Evolutionary conservation across 2,888 invertebrate species (phyloP).

Genomic region (Aphidoletes aphidimyza): DNA sequence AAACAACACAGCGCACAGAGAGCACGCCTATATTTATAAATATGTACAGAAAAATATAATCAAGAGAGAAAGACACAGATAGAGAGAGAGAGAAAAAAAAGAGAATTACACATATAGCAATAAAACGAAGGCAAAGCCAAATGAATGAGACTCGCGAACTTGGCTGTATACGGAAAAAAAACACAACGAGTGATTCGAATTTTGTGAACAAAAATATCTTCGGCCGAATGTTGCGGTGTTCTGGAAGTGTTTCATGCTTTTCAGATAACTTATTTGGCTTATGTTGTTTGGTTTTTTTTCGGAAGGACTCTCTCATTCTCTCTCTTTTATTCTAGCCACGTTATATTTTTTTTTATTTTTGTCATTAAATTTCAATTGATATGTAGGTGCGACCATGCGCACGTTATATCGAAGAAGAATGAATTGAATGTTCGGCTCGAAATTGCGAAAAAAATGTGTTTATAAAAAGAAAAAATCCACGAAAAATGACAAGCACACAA

Average conservation of each 20-base stretch:
- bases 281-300: no score
- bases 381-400: slow-evolving; percentile 21
- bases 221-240: no score
- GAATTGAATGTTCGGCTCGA: not conserved
- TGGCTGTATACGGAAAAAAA: no score
- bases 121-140: slow-evolving; percentile 16
- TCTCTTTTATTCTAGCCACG: not conserved
- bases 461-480: not conserved
- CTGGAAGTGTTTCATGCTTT: not conserved
- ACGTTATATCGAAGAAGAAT: not conserved
- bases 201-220: no score
- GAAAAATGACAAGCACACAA: not conserved
- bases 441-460: no score
- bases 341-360: no score
- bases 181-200: no score
- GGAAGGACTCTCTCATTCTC: not conserved
- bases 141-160: not conserved
- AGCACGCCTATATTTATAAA: slow-evolving; percentile 53
- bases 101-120: not conserved
- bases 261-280: no score
- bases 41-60: slow-evolving; percentile 29
- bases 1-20: slow-evolving; percentile 3
- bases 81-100: not conserved
- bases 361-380: not conserved
- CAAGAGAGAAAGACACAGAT: not conserved